Evolutionary conservation across 2,113 vertebrate species (phyloP).

Genomic region (Gnathonemus echidnorhynchus): DNA sequence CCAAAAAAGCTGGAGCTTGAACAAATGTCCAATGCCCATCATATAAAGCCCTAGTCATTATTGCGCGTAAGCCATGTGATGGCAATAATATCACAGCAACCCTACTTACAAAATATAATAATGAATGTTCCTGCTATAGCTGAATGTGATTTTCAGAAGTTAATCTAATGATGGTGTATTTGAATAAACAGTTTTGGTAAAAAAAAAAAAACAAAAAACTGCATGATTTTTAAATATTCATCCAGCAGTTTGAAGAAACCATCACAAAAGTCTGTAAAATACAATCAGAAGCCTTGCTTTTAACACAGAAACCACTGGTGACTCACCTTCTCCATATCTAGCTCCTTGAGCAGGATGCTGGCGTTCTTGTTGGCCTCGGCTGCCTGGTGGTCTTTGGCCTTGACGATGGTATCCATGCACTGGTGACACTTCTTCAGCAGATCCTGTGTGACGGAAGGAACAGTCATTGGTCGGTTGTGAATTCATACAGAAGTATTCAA

Average conservation of each 20-base stretch:
- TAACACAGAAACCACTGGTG: not conserved
- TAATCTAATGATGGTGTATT: not conserved
- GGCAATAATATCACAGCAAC: too few species aligned
- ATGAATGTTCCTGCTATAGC: not conserved
- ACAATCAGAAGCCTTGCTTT: not conserved
- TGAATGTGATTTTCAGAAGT: not conserved
- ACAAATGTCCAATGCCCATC: too few species aligned
- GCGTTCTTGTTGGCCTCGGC: slow-evolving; percentile 98
- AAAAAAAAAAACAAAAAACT: not conserved
- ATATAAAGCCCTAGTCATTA: not conserved
- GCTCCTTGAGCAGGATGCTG: slow-evolving; percentile 92
- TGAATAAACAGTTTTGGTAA: not conserved
- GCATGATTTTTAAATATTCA: not conserved
- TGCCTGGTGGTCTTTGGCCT: slow-evolving; percentile 98
- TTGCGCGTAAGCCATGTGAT: not conserved
- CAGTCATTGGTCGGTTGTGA: not conserved
- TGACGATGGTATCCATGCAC: slow-evolving; percentile 98
- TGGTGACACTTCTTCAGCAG: slow-evolving; percentile 97
- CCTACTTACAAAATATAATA: not conserved
- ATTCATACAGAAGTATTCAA: not conserved
- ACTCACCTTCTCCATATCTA: slow-evolving; percentile 92
- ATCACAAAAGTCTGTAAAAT: not conserved
- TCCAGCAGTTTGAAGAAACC: not conserved
- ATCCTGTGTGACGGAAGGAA: slow-evolving; percentile 63
- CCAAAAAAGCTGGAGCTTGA: too few species aligned